Conservation (phyloP, 1,140 invertebrate genomes). For the Ips nitidus region DNA sequence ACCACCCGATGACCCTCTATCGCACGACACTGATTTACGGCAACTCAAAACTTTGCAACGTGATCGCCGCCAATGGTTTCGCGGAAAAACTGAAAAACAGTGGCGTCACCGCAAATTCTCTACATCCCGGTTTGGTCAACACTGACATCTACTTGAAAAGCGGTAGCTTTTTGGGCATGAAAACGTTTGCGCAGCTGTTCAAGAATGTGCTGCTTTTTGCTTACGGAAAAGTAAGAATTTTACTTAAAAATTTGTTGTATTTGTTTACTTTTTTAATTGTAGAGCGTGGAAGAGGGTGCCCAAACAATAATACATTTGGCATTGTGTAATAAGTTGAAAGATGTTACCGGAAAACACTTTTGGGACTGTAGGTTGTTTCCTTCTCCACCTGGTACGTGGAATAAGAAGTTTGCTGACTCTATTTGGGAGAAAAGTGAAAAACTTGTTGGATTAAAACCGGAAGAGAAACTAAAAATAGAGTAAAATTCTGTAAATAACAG, state of each 20-base stretch:
- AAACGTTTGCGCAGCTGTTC: slow-evolving; percentile 35
- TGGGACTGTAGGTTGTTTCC: slow-evolving; percentile 57
- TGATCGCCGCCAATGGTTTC: slow-evolving; percentile 47
- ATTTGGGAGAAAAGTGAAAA: slow-evolving; percentile 46
- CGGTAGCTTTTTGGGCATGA: slow-evolving; percentile 38
- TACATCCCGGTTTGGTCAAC: slow-evolving; percentile 59
- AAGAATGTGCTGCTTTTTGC: slow-evolving; percentile 30
- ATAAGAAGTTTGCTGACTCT: slow-evolving; percentile 43
- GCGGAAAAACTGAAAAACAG: slow-evolving; percentile 43
- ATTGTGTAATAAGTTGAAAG: slow-evolving; percentile 60
- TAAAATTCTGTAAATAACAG: neutral
- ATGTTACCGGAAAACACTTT: slow-evolving; percentile 67
- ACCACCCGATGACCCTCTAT: slow-evolving; percentile 38
- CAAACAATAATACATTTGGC: slow-evolving; percentile 67
- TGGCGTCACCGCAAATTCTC: slow-evolving; percentile 55
- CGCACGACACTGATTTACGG: slow-evolving; percentile 42
- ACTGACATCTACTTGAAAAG: slow-evolving; percentile 51
- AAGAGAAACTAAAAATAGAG: slow-evolving; percentile 39
- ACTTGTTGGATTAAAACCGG: slow-evolving; percentile 38
- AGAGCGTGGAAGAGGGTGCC: slow-evolving; percentile 62
- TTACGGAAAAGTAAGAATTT: slow-evolving; percentile 40
- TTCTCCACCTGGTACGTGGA: slow-evolving; percentile 42
- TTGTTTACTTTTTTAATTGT: slow-evolving; percentile 42
- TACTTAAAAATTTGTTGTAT: neutral
- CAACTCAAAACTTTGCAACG: slow-evolving; percentile 48